phyloP scores from a whole-genome alignment of 2,113 vertebrate genomes.

The Ctenodactylus gundi region DNA sequence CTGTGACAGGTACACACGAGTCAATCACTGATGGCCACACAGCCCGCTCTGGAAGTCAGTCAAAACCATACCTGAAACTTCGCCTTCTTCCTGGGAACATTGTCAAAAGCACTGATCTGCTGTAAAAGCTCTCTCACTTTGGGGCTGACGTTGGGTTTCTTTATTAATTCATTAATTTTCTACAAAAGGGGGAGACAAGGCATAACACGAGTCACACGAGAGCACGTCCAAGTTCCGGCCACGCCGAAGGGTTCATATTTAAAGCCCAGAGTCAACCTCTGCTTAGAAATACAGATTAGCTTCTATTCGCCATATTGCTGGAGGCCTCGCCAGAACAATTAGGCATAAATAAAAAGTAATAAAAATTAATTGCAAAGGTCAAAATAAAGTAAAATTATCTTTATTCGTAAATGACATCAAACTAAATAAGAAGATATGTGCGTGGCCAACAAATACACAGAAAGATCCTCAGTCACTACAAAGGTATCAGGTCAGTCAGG shows the following conservation, averaged over 20 bases:
- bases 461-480: too few relatives aligned
- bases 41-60: not conserved
- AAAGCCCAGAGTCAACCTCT: not conserved
- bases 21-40: not conserved
- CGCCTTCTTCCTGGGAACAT: constrained; percentile 94
- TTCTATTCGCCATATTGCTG: not conserved
- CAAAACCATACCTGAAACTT: constrained; percentile 93
- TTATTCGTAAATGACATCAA: not conserved
- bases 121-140: constrained; percentile 89
- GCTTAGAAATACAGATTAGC: not conserved
- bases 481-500: too few relatives aligned
- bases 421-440: not conserved
- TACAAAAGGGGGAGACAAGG: constrained; percentile 67
- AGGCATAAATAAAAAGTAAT: not conserved
- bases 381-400: not conserved
- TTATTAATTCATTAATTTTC: constrained; percentile 92
- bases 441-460: not conserved
- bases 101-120: constrained; percentile 91
- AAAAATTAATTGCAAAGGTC: not conserved
- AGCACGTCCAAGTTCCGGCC: not conserved
- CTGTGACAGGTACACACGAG: not conserved
- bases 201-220: not conserved
- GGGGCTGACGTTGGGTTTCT: constrained; percentile 88
- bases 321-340: not conserved
- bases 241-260: too few relatives aligned